Percentiles rank a stretch among this genome's conserved stretches.
Evolutionary conservation across 2,888 invertebrate species (phyloP).

Genomic region (Silvanus unidentatus): DNA sequence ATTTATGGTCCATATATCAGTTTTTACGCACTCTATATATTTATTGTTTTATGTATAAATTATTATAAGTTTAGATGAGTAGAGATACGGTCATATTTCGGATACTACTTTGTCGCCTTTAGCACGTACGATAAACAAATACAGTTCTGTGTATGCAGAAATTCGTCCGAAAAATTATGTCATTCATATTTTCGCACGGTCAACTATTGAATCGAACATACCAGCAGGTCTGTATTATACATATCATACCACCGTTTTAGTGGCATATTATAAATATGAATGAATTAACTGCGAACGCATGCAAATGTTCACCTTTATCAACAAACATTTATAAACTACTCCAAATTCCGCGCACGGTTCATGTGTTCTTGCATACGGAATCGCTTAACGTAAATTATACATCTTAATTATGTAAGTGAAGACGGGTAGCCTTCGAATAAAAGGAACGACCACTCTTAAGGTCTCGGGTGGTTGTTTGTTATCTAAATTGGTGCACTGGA

Average conservation of each 20-base stretch:
- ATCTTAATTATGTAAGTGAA: no score
- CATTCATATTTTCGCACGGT: slow-evolving; percentile 29
- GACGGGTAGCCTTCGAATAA: no score
- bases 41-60: no score
- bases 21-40: slow-evolving; percentile 25
- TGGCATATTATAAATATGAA: slow-evolving; percentile 19
- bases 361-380: slow-evolving; percentile 12
- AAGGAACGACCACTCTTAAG: no score
- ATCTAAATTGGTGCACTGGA: no score
- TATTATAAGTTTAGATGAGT: no score
- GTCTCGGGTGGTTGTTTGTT: no score
- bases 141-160: slow-evolving; percentile 13
- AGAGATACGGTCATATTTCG: no score
- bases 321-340: no score
- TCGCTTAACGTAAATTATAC: no score
- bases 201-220: not conserved
- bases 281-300: slow-evolving; percentile 13
- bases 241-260: slow-evolving; percentile 16
- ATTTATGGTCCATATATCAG: slow-evolving; percentile 41
- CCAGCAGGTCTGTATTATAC: not conserved
- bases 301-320: slow-evolving; percentile 11
- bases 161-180: slow-evolving; percentile 20
- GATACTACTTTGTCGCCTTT: no score
- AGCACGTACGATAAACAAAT: no score
- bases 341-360: slow-evolving; percentile 13